Percentiles rank a stretch among this genome's conserved stretches.
These are phyloP conservation scores for Lepus townsendii DNA, from an alignment of 2,797 vertebrate species.

Conservation along the genomic window DNA sequence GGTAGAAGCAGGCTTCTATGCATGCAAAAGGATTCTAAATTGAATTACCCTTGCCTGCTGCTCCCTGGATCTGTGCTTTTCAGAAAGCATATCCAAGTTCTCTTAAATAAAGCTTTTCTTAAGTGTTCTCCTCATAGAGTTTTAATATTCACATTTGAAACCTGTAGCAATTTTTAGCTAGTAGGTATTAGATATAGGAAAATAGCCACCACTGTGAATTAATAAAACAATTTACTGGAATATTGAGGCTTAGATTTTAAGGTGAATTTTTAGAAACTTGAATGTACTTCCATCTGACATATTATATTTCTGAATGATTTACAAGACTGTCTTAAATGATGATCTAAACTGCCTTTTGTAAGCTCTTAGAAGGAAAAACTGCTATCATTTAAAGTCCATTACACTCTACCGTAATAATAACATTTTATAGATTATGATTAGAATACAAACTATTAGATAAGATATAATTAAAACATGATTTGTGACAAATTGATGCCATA, in stretches of 20 bases:
- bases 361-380: not conserved
- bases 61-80: slow-evolving; percentile 47
- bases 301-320: slow-evolving; percentile 45
- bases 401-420: not conserved
- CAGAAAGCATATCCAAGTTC: slow-evolving; percentile 43
- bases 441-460: slow-evolving; percentile 27
- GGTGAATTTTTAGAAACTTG: slow-evolving; percentile 19
- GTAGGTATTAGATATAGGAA: not conserved
- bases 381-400: not conserved
- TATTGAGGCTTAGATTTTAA: slow-evolving; percentile 13
- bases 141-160: slow-evolving; percentile 59
- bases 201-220: not conserved
- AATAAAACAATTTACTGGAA: not conserved
- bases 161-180: not conserved
- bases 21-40: not conserved
- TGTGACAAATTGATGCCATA: not conserved
- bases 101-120: slow-evolving; percentile 45
- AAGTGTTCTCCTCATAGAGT: not conserved
- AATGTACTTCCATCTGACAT: not conserved
- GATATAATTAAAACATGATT: slow-evolving; percentile 25
- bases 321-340: not conserved
- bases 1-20: not conserved
- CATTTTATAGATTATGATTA: slow-evolving; percentile 61
- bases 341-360: not conserved
- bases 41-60: slow-evolving; percentile 39